Evolutionary conservation across 2,797 vertebrate species (phyloP).

Genomic region (Neostethus bicornis): DNA sequence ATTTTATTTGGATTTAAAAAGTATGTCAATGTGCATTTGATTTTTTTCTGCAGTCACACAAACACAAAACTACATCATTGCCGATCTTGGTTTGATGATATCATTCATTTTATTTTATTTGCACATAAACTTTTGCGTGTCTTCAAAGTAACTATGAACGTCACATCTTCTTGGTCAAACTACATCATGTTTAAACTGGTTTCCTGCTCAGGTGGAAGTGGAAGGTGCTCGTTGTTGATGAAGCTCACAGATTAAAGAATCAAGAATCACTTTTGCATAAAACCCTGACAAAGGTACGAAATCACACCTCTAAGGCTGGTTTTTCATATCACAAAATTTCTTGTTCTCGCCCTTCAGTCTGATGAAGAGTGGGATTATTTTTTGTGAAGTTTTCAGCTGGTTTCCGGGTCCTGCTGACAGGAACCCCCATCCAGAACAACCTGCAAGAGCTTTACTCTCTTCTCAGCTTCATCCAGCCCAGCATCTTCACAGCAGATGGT

Average conservation of each 20-base stretch:
- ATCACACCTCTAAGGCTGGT: neutral
- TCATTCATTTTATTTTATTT: no score
- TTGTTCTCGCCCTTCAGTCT: neutral
- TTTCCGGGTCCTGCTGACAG: constrained; percentile 89
- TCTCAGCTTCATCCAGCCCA: constrained; percentile 88
- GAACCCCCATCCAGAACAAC: constrained; percentile 94
- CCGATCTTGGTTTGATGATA: no score
- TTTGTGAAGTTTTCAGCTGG: constrained; percentile 82
- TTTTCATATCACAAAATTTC: no score
- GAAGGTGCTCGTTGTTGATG: constrained; percentile 88
- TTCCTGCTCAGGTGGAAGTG: constrained; percentile 75
- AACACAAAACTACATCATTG: no score
- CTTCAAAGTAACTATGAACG: neutral
- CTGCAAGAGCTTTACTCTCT: constrained; percentile 91
- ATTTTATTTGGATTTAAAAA: neutral
- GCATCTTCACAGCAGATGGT: constrained; percentile 78
- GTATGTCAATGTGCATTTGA: no score
- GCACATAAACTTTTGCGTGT: no score
- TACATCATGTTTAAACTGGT: neutral
- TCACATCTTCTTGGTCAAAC: neutral
- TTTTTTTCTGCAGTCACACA: no score
- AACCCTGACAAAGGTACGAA: constrained; percentile 84
- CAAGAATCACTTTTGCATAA: constrained; percentile 85
- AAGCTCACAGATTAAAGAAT: constrained; percentile 95
- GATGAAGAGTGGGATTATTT: neutral